Evolutionary conservation across 2,888 invertebrate genomes (phyloP).

Genomic region (Gymnosoma rotundatum): DNA sequence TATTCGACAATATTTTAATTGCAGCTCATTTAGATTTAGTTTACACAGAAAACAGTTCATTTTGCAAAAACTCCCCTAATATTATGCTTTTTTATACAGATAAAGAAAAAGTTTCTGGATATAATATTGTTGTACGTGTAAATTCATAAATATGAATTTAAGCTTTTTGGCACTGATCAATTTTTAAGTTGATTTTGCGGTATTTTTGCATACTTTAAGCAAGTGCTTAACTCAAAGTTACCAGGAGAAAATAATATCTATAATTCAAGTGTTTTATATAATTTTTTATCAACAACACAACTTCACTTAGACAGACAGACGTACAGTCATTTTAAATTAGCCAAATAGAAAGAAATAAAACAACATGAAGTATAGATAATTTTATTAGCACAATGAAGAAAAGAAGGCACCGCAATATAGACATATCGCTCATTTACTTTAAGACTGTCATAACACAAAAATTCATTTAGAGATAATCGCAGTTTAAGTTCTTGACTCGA

Average conservation of each 20-base stretch:
- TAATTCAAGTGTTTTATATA: constrained; percentile 51
- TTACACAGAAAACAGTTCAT: no score
- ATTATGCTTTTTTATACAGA: constrained; percentile 13
- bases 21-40: not conserved
- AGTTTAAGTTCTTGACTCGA: no score
- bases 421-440: no score
- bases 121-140: constrained; percentile 10
- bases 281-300: constrained; percentile 20
- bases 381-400: constrained; percentile 14
- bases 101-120: constrained; percentile 8
- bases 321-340: constrained; percentile 40
- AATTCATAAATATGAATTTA: not conserved
- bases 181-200: constrained; percentile 29
- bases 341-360: constrained; percentile 49
- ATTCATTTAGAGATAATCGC: no score
- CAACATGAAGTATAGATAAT: constrained; percentile 34
- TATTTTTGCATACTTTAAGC: constrained; percentile 64
- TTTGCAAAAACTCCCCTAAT: constrained; percentile 16
- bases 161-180: constrained; percentile 23
- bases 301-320: constrained; percentile 8
- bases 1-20: no score
- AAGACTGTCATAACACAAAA: no score
- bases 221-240: constrained; percentile 65
- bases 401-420: no score
- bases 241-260: constrained; percentile 51